Conservation (phyloP, 2,797 vertebrate genomes). For the Galaxias olidus region DNA sequence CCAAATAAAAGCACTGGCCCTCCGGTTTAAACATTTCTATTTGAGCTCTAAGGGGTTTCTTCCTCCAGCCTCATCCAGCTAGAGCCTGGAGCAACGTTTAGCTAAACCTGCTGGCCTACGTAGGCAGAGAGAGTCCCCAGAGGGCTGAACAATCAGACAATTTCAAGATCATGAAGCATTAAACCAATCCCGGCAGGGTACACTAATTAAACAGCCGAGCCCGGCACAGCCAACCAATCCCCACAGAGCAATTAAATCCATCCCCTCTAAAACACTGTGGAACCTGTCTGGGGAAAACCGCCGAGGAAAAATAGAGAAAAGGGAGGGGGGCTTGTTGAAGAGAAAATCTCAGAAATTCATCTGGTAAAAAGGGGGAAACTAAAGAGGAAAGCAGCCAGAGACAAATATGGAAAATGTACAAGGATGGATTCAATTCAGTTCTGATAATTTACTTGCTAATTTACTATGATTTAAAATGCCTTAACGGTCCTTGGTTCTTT, state of each 20-base stretch:
- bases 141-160: slow-evolving; percentile 96
- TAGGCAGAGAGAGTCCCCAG: slow-evolving; percentile 83
- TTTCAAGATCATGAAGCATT: slow-evolving; percentile 99
- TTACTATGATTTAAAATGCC: slow-evolving; percentile 86
- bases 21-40: slow-evolving; percentile 50
- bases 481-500: slow-evolving; percentile 79
- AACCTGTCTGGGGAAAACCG: slow-evolving; percentile 92
- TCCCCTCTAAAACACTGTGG: slow-evolving; percentile 99
- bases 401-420: slow-evolving; percentile 88
- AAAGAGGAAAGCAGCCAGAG: slow-evolving; percentile 63
- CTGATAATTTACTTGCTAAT: slow-evolving; percentile 80
- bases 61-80: slow-evolving; percentile 60
- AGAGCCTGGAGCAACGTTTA: slow-evolving; percentile 85
- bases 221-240: slow-evolving; percentile 99
- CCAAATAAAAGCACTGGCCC: slow-evolving; percentile 38
- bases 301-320: slow-evolving; percentile 48
- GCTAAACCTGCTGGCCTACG: slow-evolving; percentile 82
- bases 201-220: slow-evolving; percentile 99
- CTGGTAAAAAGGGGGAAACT: slow-evolving; percentile 70
- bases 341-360: slow-evolving; percentile 92
- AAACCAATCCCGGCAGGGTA: slow-evolving; percentile 98
- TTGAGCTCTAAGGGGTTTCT: slow-evolving; percentile 48
- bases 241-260: slow-evolving; percentile 99
- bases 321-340: slow-evolving; percentile 72
- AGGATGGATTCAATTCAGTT: slow-evolving; percentile 78